These are phyloP conservation scores for Gymnoscopelus microlampas DNA, from an alignment of 2,797 vertebrate genomes.

Conservation along the genomic window DNA sequence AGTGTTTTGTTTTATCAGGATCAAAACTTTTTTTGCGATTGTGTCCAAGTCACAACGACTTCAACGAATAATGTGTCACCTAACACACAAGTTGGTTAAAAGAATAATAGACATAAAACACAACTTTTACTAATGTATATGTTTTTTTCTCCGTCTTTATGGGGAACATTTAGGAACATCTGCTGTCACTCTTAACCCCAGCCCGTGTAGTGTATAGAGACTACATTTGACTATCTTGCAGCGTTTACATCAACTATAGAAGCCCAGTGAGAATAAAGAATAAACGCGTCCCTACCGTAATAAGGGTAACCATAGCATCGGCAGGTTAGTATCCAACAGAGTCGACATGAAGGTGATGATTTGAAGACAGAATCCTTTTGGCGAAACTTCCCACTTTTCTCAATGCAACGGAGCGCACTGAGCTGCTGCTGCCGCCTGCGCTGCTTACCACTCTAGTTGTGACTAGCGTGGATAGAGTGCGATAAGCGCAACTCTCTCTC, in stretches of 20 bases:
- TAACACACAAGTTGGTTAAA: too few species aligned
- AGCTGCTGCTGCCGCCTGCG: constrained; percentile 59
- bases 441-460: constrained; percentile 60
- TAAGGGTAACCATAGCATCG: constrained; percentile 90
- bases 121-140: not conserved
- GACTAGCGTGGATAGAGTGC: constrained; percentile 49
- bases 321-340: constrained; percentile 82
- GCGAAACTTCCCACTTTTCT: constrained; percentile 70
- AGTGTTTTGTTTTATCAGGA: too few species aligned
- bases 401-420: constrained; percentile 54
- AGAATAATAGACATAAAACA: too few species aligned
- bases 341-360: constrained; percentile 86
- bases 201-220: too few species aligned
- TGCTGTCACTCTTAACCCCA: not conserved
- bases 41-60: too few species aligned
- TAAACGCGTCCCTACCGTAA: constrained; percentile 80
- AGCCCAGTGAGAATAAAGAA: constrained; percentile 9
- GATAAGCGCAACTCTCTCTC: constrained; percentile 65
- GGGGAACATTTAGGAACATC: not conserved
- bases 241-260: too few species aligned
- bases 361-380: constrained; percentile 72
- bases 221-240: too few species aligned
- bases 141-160: not conserved
- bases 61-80: too few species aligned
- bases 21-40: too few species aligned